A percentile compares a stretch with the other conserved stretches of the same genome.
Evolutionary conservation across 2,797 vertebrate species (phyloP).

Genomic region (Pangasius djambal): DNA sequence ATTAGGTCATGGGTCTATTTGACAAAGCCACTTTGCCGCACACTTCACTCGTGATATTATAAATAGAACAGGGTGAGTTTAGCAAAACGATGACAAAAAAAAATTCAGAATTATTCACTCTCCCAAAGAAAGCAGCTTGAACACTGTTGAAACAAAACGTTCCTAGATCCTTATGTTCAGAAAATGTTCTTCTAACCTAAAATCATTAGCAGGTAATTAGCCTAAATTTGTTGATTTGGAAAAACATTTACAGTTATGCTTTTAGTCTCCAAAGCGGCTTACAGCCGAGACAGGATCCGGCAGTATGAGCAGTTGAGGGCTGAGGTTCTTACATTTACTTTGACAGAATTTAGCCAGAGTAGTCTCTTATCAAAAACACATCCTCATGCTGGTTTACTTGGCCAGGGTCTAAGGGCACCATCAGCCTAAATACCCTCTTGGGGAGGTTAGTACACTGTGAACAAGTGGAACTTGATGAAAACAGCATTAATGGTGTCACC

Average conservation of each 20-base stretch:
- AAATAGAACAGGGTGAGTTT: neutral
- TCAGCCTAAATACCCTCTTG: neutral
- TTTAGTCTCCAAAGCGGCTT: neutral
- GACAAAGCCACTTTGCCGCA: neutral
- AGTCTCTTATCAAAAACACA: neutral
- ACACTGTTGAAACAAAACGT: neutral
- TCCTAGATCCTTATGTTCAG: neutral
- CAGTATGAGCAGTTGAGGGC: neutral
- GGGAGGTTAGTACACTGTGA: neutral
- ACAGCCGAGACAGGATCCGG: neutral
- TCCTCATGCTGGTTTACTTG: neutral
- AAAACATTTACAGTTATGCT: neutral
- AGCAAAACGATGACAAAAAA: neutral
- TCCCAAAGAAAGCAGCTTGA: neutral
- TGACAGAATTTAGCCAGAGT: neutral
- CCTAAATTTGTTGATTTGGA: neutral
- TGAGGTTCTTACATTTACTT: neutral
- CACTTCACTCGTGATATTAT: neutral
- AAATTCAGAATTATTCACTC: neutral
- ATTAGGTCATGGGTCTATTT: slow-evolving; percentile 3
- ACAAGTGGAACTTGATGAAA: neutral
- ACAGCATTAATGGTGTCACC: neutral
- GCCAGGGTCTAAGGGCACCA: neutral
- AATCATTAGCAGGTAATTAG: neutral
- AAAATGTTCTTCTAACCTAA: neutral